Percentiles rank a stretch among this genome's conserved stretches.
Conservation (phyloP, 2,888 invertebrate species). For the Monochamus alternatus region DNA sequence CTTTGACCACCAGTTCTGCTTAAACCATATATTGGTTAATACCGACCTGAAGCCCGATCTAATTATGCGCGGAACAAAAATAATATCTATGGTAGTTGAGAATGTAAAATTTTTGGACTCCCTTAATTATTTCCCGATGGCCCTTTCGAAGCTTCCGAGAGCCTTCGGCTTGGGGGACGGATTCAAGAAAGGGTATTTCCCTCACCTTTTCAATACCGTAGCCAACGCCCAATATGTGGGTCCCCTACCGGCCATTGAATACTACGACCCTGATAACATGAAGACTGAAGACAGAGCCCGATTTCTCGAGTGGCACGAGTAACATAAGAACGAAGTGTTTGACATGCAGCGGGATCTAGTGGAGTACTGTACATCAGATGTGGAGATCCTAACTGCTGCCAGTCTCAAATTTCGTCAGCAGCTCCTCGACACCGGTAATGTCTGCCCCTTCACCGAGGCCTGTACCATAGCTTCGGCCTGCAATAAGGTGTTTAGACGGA, state of each 20-base stretch:
- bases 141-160: background rate
- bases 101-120: conserved; percentile 54
- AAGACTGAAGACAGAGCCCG: background rate
- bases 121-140: conserved; percentile 52
- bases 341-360: conserved; percentile 58
- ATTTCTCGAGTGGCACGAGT: conserved; percentile 39
- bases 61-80: conserved; percentile 48
- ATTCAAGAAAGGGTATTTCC: background rate
- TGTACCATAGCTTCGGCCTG: conserved; percentile 51
- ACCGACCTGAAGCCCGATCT: conserved; percentile 33
- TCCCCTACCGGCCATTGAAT: background rate
- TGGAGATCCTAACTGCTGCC: conserved; percentile 53
- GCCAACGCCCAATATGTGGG: background rate
- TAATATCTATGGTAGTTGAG: conserved; percentile 35
- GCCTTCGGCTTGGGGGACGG: background rate
- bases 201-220: background rate
- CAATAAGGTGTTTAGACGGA: conserved; percentile 49
- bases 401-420: conserved; percentile 57
- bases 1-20: conserved; percentile 36
- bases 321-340: conserved; percentile 45
- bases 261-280: background rate
- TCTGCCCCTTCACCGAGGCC: conserved; percentile 56
- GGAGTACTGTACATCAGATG: conserved; percentile 53
- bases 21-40: conserved; percentile 34
- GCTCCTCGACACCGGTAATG: conserved; percentile 50